Conservation (phyloP, 2,888 invertebrate species). For the Caenorhabditis plicata region DNA sequence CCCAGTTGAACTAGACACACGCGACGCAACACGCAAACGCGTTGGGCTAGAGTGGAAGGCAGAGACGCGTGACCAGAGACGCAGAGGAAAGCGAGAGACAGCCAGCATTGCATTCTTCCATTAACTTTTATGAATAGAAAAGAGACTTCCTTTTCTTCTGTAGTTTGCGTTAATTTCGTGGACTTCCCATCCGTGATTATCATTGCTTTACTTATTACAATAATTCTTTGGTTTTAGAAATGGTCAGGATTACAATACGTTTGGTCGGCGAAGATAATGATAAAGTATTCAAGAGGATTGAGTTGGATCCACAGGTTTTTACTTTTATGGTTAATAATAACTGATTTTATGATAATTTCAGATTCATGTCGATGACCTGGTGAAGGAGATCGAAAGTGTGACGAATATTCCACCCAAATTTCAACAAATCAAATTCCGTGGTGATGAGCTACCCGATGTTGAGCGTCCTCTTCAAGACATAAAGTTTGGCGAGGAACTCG, state of each 20-base stretch:
- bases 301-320: constrained; percentile 28
- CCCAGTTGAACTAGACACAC: too few relatives aligned
- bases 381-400: constrained; percentile 12
- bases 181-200: too few relatives aligned
- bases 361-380: constrained; percentile 23
- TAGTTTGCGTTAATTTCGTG: too few relatives aligned
- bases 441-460: constrained; percentile 9
- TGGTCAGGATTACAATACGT: constrained; percentile 11
- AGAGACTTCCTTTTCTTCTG: too few relatives aligned
- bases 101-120: too few relatives aligned
- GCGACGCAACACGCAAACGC: too few relatives aligned
- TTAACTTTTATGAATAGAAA: too few relatives aligned
- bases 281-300: constrained; percentile 10
- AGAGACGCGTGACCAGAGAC: too few relatives aligned
- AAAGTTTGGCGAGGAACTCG: constrained; percentile 20
- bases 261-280: constrained; percentile 19
- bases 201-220: too few relatives aligned
- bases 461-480: constrained; percentile 17
- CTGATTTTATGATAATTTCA: constrained; percentile 27
- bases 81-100: too few relatives aligned
- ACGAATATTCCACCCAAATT: constrained; percentile 20
- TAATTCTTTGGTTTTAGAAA: constrained; percentile 26
- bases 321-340: constrained; percentile 20
- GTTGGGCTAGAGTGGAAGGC: too few relatives aligned
- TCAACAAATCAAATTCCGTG: constrained; percentile 25